Percentiles rank a stretch among this genome's conserved stretches.
Conservation (phyloP, 2,888 invertebrate genomes). For the Eupithecia insigniata region DNA sequence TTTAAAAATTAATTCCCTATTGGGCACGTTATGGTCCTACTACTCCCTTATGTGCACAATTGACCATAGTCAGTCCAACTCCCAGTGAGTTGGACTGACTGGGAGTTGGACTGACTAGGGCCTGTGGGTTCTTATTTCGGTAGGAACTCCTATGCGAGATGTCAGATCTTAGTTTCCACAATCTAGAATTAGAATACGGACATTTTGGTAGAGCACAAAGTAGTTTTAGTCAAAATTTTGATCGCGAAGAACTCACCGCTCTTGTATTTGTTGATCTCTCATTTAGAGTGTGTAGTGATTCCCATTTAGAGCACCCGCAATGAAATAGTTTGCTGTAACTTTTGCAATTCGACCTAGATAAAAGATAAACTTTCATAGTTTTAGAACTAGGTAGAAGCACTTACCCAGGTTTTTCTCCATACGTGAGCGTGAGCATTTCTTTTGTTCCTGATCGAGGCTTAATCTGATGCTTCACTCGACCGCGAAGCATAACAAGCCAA, state of each 20-base stretch:
- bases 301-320: too few species aligned
- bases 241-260: too few species aligned
- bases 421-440: not conserved
- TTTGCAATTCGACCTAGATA: too few species aligned
- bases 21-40: not conserved
- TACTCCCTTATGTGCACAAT: not conserved
- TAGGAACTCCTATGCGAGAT: not conserved
- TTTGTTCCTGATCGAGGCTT: not conserved
- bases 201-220: not conserved
- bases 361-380: too few species aligned
- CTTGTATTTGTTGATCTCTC: too few species aligned
- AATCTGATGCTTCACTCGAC: conserved; percentile 10
- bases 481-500: conserved; percentile 28
- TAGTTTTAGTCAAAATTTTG: too few species aligned
- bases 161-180: not conserved
- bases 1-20: not conserved
- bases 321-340: too few species aligned
- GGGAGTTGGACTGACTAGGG: not conserved
- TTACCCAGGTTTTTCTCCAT: not conserved
- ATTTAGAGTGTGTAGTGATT: too few species aligned
- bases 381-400: too few species aligned
- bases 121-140: too few species aligned
- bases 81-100: too few species aligned
- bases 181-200: not conserved
- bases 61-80: too few species aligned